Evolutionary conservation across 2,888 invertebrate species (phyloP).

Genomic region (Torymus texanus): DNA sequence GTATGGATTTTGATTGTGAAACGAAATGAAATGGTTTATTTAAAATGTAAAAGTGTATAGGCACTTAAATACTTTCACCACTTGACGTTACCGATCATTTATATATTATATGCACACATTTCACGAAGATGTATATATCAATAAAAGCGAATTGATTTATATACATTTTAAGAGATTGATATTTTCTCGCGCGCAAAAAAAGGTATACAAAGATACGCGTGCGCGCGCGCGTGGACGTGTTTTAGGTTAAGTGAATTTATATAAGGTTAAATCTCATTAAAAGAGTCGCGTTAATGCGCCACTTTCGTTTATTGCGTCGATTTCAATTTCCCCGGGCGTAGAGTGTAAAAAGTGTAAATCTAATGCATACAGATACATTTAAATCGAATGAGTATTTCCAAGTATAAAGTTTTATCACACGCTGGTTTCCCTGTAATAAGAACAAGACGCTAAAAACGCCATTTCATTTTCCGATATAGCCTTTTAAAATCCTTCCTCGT

Average conservation of each 20-base stretch:
- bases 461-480: conserved; percentile 28
- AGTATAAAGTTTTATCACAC: conserved; percentile 14
- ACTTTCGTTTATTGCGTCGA: conserved; percentile 32
- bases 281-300: conserved; percentile 40
- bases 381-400: conserved; percentile 21
- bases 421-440: conserved; percentile 4
- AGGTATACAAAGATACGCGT: not conserved
- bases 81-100: too few species aligned
- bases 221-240: conserved; percentile 4
- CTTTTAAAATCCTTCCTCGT: conserved; percentile 7
- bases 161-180: too few species aligned
- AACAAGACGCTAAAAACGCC: not conserved
- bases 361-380: conserved; percentile 24
- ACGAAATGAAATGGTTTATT: too few species aligned
- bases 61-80: too few species aligned
- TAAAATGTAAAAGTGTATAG: too few species aligned
- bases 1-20: too few species aligned
- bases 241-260: conserved; percentile 28
- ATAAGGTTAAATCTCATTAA: conserved; percentile 31
- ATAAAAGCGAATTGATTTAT: too few species aligned
- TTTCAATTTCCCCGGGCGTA: conserved; percentile 2
- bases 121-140: too few species aligned
- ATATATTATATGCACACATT: too few species aligned
- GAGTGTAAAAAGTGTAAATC: conserved; percentile 30
- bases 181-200: too few species aligned